Evolutionary conservation across 2,797 vertebrate species (phyloP), one percentile per base, ranked within the genome.

Genomic region (Typhlichthys eigenmanni): DNA sequence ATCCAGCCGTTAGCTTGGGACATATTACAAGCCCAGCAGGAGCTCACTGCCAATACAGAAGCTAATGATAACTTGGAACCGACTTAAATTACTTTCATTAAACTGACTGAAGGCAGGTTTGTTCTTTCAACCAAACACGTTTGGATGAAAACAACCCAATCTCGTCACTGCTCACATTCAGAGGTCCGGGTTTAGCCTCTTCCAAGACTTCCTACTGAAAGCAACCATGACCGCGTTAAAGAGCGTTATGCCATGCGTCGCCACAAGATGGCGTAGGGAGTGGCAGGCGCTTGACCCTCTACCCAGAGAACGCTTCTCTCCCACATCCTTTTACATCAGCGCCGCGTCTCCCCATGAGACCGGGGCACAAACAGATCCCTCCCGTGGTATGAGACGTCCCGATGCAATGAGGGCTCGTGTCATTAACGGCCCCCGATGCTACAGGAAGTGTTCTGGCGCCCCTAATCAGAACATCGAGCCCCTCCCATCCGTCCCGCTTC

Each of bases 391-490:
- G 45, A 58, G 55, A 59, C 13, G 49, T 69, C 60, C 65, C 64
- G 69, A 71, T 57, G 69, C 76, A 76, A 62, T 69, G 72, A 69
- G 79, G 88, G 89, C 92, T 94, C 91, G 91, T 93, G 93, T 92
- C 87, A 85, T 91, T 91, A 88, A 68, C 79, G 74, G 87, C 88
- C 90, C 92, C 87, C 88, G 89, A 88, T 84, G 83, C 86, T 89
- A 88, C 79, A 77, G 77, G 92, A 83, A 79, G 78, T 75, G 66
- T 72, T 85, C 71, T 72, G 90, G 91, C 88, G 90, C n/a, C 34
- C 67, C 71, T 87, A 94, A 95, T 95, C 94, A 93, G 80, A 92
- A 88, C 89, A 86, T 81, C 78, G 81, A 85, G 85, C 89, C 90
- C 2, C 14, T 6, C 56, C 11, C 75, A 81, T 68, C 87, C 24